Conservation (phyloP, 2,113 vertebrate genomes). For the Boleophthalmus pectinirostris region DNA sequence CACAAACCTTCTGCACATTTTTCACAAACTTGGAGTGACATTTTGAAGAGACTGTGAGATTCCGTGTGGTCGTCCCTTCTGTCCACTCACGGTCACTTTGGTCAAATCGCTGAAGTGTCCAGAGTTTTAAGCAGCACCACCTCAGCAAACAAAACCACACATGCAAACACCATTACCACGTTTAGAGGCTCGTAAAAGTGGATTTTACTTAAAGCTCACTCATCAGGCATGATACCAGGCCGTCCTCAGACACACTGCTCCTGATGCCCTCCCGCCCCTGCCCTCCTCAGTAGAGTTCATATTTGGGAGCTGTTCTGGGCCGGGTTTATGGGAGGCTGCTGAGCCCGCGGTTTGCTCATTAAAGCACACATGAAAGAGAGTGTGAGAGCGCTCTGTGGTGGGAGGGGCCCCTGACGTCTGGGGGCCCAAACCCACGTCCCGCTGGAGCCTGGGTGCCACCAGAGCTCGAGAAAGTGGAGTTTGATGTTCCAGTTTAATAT, state of each 20-base stretch:
- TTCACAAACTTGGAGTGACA: too few species aligned
- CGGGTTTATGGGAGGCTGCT: slow-evolving; percentile 77
- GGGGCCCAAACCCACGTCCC: slow-evolving; percentile 62
- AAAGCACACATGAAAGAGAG: slow-evolving; percentile 80
- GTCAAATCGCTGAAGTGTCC: too few species aligned
- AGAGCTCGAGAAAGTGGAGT: too few species aligned
- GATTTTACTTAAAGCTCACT: slow-evolving; percentile 5
- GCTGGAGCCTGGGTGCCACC: slow-evolving; percentile 50
- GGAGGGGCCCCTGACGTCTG: slow-evolving; percentile 78
- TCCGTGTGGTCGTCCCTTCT: too few species aligned
- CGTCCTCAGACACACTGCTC: slow-evolving; percentile 31
- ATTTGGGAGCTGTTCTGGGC: slow-evolving; percentile 78
- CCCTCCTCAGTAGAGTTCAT: slow-evolving; percentile 70
- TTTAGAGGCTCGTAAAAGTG: neutral
- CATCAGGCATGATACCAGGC: slow-evolving; percentile 4
- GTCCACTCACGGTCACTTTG: too few species aligned
- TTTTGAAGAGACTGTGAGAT: too few species aligned
- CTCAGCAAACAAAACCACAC: neutral
- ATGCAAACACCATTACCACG: neutral
- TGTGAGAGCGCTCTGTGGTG: slow-evolving; percentile 71
- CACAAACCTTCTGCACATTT: too few species aligned
- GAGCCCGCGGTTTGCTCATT: slow-evolving; percentile 80
- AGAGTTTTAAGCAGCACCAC: neutral
- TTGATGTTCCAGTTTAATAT: too few species aligned
- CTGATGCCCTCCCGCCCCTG: slow-evolving; percentile 47